Percentiles rank a stretch among this genome's conserved stretches.
phyloP scores from a whole-genome alignment of 2,888 invertebrate species.

The Tolmerus cingulatus region DNA sequence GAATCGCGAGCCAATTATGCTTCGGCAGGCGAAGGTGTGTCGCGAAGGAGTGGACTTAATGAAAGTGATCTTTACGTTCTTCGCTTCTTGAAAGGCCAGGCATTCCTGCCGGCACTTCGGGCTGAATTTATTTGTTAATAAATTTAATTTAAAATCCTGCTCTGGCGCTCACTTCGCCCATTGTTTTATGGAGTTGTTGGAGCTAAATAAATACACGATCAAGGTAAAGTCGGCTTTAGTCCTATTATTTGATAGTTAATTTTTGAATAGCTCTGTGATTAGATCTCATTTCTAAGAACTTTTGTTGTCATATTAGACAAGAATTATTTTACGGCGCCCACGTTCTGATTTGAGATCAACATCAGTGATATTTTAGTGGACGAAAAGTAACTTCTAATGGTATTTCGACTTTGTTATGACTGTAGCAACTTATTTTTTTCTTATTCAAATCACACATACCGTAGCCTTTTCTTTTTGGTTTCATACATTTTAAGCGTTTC shows the following conservation, averaged over 20 bases:
- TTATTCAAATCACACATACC: no score
- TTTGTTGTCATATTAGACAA: not conserved
- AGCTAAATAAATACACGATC: not conserved
- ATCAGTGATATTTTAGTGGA: not conserved
- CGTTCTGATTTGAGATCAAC: not conserved
- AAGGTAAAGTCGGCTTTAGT: not conserved
- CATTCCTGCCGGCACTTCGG: not conserved
- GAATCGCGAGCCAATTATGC: constrained; percentile 24
- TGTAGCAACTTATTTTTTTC: no score
- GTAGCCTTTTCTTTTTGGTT: no score
- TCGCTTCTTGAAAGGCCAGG: not conserved
- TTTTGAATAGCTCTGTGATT: not conserved
- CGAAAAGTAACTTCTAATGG: not conserved
- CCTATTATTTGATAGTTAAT: not conserved
- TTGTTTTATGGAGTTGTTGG: not conserved
- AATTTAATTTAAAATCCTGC: not conserved
- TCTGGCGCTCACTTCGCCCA: not conserved
- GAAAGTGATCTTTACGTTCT: constrained; percentile 35
- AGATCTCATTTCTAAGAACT: not conserved
- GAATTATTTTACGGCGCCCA: not conserved
- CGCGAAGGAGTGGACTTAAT: constrained; percentile 32
- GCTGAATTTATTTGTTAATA: constrained; percentile 1
- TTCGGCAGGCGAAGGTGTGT: not conserved
- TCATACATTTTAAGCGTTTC: no score
- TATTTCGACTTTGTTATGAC: not conserved